Percentiles rank a stretch among this genome's conserved stretches.
phyloP scores from a whole-genome alignment of 1,140 invertebrate species.

The Trigoniulus corallinus region DNA sequence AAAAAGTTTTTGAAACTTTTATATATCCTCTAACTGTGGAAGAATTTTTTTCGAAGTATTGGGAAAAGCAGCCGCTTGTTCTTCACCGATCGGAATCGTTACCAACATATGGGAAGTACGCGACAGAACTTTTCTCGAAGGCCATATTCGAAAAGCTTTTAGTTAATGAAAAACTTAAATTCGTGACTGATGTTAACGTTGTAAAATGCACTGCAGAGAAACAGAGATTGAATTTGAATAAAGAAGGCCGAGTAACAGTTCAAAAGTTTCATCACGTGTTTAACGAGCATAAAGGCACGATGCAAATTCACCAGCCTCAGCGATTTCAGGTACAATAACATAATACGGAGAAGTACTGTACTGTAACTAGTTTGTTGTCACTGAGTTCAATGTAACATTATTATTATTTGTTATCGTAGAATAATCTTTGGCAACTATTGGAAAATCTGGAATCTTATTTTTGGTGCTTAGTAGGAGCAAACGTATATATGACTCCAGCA shows the following conservation, averaged over 20 bases:
- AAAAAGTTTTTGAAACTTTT: not conserved
- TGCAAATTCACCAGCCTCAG: not conserved
- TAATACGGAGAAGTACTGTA: not conserved
- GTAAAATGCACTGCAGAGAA: not conserved
- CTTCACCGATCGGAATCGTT: not conserved
- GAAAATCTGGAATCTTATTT: not conserved
- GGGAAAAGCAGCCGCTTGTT: not conserved
- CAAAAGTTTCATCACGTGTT: not conserved
- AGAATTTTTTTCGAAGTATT: not conserved
- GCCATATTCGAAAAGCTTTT: not conserved
- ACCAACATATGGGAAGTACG: no score
- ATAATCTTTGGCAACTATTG: not conserved
- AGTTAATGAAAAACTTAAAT: not conserved
- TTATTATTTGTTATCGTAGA: not conserved
- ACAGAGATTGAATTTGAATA: not conserved
- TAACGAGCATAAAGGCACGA: not conserved
- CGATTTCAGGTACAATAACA: not conserved
- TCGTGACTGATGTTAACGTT: not conserved
- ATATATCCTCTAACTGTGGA: not conserved
- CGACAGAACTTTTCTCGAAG: not conserved
- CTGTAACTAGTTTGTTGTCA: not conserved
- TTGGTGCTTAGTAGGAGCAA: not conserved
- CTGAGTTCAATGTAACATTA: no score
- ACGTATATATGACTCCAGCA: conserved; percentile 1
- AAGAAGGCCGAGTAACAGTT: not conserved